Conservation (phyloP, 2,888 invertebrate species). For the Chymomyza amoena region DNA sequence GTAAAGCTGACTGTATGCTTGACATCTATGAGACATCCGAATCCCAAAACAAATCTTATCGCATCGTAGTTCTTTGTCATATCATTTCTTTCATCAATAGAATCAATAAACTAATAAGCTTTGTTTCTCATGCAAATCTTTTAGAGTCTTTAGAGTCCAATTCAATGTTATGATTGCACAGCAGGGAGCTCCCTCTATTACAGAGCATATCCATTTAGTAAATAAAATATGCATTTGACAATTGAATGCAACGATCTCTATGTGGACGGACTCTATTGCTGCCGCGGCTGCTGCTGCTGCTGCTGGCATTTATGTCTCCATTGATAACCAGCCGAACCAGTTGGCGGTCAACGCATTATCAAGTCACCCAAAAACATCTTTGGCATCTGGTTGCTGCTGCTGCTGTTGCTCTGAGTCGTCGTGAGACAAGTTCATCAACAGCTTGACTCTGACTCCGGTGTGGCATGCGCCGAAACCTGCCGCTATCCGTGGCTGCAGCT, state of each 20-base stretch:
- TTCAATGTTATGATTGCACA: no score
- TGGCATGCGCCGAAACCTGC: not conserved
- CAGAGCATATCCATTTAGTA: no score
- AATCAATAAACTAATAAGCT: no score
- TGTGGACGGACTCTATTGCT: not conserved
- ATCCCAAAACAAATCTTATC: no score
- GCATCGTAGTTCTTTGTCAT: no score
- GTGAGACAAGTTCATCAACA: constrained; percentile 1
- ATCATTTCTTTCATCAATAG: no score
- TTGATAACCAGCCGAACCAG: constrained; percentile 41
- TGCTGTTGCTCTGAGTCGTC: not conserved
- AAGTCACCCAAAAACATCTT: constrained; percentile 26
- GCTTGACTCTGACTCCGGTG: not conserved
- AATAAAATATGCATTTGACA: no score
- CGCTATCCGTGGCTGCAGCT: not conserved
- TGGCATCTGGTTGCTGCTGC: constrained; percentile 8
- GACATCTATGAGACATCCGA: no score
- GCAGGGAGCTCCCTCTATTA: no score
- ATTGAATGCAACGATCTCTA: not conserved
- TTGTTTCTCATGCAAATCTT: no score
- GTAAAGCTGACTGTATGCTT: no score
- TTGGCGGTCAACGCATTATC: constrained; percentile 20
- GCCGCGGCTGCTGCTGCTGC: not conserved
- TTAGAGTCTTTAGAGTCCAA: no score
- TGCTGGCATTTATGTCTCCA: constrained; percentile 16